A percentile compares a stretch with the other conserved stretches of the same genome.
Conservation (phyloP, 2,797 vertebrate genomes). For the Cossypha heuglini region DNA sequence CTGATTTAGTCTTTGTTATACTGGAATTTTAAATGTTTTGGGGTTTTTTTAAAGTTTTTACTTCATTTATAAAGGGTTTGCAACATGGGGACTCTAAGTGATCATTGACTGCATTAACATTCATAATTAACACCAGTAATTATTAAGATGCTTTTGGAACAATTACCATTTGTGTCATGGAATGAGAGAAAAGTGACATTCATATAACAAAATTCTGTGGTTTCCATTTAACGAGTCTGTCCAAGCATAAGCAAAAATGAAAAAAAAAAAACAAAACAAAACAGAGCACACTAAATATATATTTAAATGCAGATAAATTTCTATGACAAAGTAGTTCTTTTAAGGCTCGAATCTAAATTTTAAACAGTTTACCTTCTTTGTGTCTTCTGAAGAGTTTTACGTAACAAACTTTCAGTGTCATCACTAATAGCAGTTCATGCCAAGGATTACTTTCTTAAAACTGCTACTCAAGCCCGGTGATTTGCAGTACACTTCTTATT, state of each 20-base stretch:
- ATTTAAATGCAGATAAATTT: slow-evolving; percentile 61
- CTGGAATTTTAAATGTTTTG: neutral
- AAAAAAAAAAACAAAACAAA: slow-evolving; percentile 20
- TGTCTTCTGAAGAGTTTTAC: slow-evolving; percentile 72
- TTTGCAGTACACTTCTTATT: slow-evolving; percentile 79
- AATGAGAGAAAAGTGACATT: slow-evolving; percentile 38
- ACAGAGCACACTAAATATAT: neutral
- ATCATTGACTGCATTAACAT: neutral
- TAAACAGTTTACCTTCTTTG: slow-evolving; percentile 70
- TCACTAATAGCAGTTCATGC: slow-evolving; percentile 75
- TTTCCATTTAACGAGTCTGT: slow-evolving; percentile 2
- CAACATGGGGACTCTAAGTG: neutral
- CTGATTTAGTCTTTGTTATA: slow-evolving; percentile 7
- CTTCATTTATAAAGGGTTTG: neutral
- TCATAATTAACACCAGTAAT: slow-evolving; percentile 39
- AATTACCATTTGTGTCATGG: neutral
- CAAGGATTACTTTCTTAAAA: slow-evolving; percentile 72
- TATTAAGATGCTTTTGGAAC: slow-evolving; percentile 7
- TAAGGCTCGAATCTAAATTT: slow-evolving; percentile 62
- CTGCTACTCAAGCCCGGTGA: slow-evolving; percentile 74
- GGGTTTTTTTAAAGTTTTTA: neutral
- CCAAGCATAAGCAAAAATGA: slow-evolving; percentile 57
- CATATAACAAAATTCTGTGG: slow-evolving; percentile 17
- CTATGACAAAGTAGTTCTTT: slow-evolving; percentile 51
- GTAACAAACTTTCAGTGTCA: slow-evolving; percentile 79